Conservation (phyloP, 1,140 invertebrate genomes). For the Zaprionus ornatus region DNA sequence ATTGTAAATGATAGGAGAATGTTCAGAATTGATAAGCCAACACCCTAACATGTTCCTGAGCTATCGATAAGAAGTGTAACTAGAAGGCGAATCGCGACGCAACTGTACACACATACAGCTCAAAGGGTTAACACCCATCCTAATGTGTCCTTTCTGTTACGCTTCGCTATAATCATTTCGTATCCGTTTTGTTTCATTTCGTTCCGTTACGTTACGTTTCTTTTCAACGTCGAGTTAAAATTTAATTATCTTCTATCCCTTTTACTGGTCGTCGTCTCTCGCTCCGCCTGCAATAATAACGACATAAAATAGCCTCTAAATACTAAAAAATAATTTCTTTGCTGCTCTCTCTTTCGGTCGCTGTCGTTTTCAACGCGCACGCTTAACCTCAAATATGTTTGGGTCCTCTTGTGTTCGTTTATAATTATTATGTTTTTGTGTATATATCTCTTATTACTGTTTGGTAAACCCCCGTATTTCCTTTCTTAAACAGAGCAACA, state of each 20-base stretch:
- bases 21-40: slow-evolving; percentile 28
- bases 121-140: neutral
- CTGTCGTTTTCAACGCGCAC: slow-evolving; percentile 76
- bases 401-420: slow-evolving; percentile 23
- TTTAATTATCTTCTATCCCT: slow-evolving; percentile 42
- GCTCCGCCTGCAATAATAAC: slow-evolving; percentile 60
- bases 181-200: neutral
- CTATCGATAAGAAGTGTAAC: slow-evolving; percentile 20
- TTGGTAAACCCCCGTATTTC: slow-evolving; percentile 12
- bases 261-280: slow-evolving; percentile 14
- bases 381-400: slow-evolving; percentile 50
- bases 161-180: neutral
- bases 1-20: slow-evolving; percentile 30
- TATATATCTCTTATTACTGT: slow-evolving; percentile 26
- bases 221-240: slow-evolving; percentile 43
- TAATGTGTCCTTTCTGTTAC: neutral
- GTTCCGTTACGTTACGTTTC: neutral
- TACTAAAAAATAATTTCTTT: slow-evolving; percentile 81
- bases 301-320: slow-evolving; percentile 83
- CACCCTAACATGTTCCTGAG: slow-evolving; percentile 21
- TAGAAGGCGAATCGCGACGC: neutral
- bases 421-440: slow-evolving; percentile 33
- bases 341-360: slow-evolving; percentile 34
- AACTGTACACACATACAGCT: neutral
- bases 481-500: slow-evolving; percentile 41